phyloP scores from a whole-genome alignment of 2,797 vertebrate genomes.

The Petrocephalus schoutedeni region DNA sequence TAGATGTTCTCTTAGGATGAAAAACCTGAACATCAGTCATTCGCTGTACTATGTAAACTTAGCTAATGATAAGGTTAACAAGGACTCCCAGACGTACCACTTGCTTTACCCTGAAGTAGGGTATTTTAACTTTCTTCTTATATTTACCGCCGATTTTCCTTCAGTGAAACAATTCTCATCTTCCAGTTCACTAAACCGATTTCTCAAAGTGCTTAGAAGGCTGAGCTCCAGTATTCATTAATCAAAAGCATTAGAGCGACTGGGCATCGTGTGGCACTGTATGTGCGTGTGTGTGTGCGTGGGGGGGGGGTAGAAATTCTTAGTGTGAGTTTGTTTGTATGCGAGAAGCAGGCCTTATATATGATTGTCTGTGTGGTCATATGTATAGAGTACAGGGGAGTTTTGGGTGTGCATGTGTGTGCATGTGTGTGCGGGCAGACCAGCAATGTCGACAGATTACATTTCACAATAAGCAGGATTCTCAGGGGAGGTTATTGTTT shows the following conservation, averaged over 20 bases:
- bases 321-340: neutral
- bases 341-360: neutral
- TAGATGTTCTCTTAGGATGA: neutral
- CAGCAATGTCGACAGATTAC: neutral
- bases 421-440: neutral
- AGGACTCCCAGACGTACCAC: neutral
- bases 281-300: neutral
- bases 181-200: slow-evolving; percentile 20
- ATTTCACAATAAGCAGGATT: neutral
- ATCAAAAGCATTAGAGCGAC: slow-evolving; percentile 16
- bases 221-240: slow-evolving; percentile 11
- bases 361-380: neutral
- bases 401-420: neutral
- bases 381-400: neutral
- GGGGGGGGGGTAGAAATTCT: neutral
- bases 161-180: slow-evolving; percentile 14
- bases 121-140: neutral
- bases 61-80: neutral
- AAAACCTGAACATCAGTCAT: neutral
- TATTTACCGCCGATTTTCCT: neutral
- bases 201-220: slow-evolving; percentile 4
- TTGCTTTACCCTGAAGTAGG: neutral
- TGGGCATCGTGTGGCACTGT: neutral
- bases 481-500: slow-evolving; percentile 1
- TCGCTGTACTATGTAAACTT: neutral